Percentiles rank a stretch among this genome's conserved stretches.
These are phyloP conservation scores for Drosophila anomalipes DNA, from an alignment of 2,888 invertebrate genomes.

Conservation along the genomic window DNA sequence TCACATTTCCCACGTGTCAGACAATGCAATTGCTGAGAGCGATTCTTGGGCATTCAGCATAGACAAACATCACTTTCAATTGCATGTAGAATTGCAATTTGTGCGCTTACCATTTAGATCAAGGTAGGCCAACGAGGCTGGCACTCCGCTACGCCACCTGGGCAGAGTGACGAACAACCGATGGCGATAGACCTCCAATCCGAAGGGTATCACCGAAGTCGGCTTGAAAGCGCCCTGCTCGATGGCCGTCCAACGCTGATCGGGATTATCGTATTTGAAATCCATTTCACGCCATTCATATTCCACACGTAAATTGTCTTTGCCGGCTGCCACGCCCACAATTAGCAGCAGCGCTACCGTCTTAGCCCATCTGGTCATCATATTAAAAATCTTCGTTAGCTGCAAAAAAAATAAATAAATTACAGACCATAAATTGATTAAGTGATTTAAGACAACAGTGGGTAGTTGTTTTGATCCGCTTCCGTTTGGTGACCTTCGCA, in stretches of 20 bases:
- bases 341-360: constrained; percentile 46
- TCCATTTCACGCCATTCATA: constrained; percentile 92
- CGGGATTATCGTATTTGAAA: constrained; percentile 88
- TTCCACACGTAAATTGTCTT: constrained; percentile 89
- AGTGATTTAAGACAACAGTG: neutral
- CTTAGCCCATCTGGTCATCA: constrained; percentile 42
- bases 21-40: constrained; percentile 45
- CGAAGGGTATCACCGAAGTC: constrained; percentile 90
- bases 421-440: constrained; percentile 9
- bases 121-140: constrained; percentile 91
- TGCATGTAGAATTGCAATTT: constrained; percentile 25
- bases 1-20: constrained; percentile 22
- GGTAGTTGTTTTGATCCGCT: neutral
- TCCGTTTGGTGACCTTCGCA: constrained; percentile 47
- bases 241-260: constrained; percentile 87
- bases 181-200: constrained; percentile 89
- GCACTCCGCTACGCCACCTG: constrained; percentile 91
- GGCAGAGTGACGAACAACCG: constrained; percentile 91
- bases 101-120: constrained; percentile 88
- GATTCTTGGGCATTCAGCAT: neutral
- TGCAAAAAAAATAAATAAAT: constrained; percentile 37
- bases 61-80: constrained; percentile 6
- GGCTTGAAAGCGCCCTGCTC: constrained; percentile 88
- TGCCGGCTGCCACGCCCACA: constrained; percentile 73
- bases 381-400: constrained; percentile 28